Conservation (phyloP, 2,797 vertebrate species). For the Otus scops region DNA sequence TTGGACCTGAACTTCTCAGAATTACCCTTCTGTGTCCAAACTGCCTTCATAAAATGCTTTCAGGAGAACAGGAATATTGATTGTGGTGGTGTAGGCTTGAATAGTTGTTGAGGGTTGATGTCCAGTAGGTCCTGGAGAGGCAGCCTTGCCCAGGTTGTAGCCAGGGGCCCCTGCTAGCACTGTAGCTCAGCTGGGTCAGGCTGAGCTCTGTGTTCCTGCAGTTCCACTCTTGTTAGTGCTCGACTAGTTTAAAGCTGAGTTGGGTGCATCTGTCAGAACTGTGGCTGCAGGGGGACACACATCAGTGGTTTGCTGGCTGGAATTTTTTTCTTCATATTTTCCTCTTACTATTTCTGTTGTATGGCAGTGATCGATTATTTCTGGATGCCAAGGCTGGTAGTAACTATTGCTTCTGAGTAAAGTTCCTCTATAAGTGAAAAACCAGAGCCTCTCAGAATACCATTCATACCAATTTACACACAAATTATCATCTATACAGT, state of each 20-base stretch:
- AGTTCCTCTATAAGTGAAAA: background rate
- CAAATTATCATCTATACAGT: constrained; percentile 75
- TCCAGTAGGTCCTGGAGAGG: accelerated
- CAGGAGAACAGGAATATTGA: background rate
- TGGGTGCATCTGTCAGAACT: background rate
- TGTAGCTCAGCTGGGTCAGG: background rate
- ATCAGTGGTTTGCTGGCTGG: background rate
- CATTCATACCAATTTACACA: background rate
- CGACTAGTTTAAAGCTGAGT: background rate
- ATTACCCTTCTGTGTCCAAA: background rate
- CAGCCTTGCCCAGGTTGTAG: background rate
- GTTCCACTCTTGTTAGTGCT: background rate
- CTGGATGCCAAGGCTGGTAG: background rate
- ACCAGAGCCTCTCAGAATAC: background rate
- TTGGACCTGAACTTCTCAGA: background rate
- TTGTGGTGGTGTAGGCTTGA: background rate
- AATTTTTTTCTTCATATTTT: background rate
- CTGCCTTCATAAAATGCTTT: background rate
- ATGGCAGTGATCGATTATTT: background rate
- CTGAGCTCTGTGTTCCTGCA: background rate
- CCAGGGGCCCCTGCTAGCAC: background rate
- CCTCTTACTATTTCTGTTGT: background rate
- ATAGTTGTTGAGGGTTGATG: background rate
- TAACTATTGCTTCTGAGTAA: background rate
- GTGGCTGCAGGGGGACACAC: background rate